phyloP scores from a whole-genome alignment of 2,797 vertebrate genomes.

The Phataginus tetradactyla region DNA sequence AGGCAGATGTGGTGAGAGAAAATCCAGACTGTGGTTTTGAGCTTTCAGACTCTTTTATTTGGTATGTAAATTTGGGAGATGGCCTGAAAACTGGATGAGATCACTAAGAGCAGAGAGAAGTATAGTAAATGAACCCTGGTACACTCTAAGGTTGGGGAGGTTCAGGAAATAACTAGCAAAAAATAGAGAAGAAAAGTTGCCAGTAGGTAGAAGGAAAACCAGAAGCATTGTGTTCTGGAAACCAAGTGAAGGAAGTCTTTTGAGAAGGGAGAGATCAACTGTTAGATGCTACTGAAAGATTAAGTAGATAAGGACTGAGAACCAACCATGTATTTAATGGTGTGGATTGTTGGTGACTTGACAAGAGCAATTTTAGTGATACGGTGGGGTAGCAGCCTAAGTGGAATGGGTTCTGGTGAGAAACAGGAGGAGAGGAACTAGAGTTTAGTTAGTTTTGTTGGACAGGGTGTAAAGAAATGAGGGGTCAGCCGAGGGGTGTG shows the following conservation, averaged over 20 bases:
- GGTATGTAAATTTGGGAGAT: not conserved
- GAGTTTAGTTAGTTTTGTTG: not conserved
- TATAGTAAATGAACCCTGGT: not conserved
- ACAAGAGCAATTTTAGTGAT: not conserved
- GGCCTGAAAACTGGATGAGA: not conserved
- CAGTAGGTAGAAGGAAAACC: not conserved
- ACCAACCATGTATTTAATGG: not conserved
- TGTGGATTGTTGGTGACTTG: not conserved
- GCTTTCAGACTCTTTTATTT: not conserved
- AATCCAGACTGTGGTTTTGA: not conserved
- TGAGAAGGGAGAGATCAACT: not conserved
- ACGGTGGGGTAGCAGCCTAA: not conserved
- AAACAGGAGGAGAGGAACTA: not conserved
- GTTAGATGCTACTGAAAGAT: not conserved
- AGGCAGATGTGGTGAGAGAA: not conserved
- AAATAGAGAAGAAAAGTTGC: not conserved
- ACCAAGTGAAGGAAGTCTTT: not conserved
- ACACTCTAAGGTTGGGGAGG: not conserved
- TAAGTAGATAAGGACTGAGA: not conserved
- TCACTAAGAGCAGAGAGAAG: not conserved
- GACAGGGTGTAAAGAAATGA: not conserved
- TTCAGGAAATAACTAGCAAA: not conserved
- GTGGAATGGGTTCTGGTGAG: not conserved
- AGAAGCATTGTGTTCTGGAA: not conserved
- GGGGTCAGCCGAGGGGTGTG: not conserved